Conservation (phyloP, 2,797 vertebrate species). For the Nannoperca obscura region DNA sequence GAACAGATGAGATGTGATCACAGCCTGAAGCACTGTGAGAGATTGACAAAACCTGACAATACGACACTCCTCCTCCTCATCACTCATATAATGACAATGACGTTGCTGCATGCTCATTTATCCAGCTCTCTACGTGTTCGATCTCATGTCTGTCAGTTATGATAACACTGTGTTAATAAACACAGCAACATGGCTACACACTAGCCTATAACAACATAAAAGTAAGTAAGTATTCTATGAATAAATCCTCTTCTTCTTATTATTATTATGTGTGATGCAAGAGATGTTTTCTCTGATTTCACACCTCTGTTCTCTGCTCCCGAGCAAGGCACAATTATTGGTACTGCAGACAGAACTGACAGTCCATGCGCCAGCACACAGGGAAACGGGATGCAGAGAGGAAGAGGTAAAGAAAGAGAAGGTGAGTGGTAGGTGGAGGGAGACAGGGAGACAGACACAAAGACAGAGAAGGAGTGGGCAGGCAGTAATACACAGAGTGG, state of each 20-base stretch:
- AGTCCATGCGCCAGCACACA: constrained; percentile 60
- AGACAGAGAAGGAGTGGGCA: constrained; percentile 36
- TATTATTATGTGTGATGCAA: constrained; percentile 22
- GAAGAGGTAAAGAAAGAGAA: constrained; percentile 37
- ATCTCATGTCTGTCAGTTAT: background rate
- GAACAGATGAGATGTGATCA: constrained; percentile 51
- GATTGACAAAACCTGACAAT: constrained; percentile 54
- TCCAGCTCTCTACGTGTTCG: background rate
- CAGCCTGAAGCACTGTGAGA: constrained; percentile 43
- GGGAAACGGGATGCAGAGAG: constrained; percentile 36
- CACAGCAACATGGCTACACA: background rate
- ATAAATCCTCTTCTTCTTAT: too few relatives aligned
- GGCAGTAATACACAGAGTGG: constrained; percentile 34
- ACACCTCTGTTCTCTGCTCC: constrained; percentile 62
- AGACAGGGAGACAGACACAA: constrained; percentile 21
- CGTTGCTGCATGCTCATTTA: constrained; percentile 47
- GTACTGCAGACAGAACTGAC: constrained; percentile 62
- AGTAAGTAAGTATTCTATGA: too few relatives aligned
- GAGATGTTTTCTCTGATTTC: constrained; percentile 49
- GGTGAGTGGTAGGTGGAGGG: constrained; percentile 37
- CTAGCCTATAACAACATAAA: too few relatives aligned
- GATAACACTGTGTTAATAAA: background rate
- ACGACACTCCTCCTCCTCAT: constrained; percentile 42
- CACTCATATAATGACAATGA: constrained; percentile 47
- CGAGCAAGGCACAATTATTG: constrained; percentile 64